Base-by-base conservation (phyloP, 1,140 invertebrate genomes). In the Neelides sp. region DNA sequence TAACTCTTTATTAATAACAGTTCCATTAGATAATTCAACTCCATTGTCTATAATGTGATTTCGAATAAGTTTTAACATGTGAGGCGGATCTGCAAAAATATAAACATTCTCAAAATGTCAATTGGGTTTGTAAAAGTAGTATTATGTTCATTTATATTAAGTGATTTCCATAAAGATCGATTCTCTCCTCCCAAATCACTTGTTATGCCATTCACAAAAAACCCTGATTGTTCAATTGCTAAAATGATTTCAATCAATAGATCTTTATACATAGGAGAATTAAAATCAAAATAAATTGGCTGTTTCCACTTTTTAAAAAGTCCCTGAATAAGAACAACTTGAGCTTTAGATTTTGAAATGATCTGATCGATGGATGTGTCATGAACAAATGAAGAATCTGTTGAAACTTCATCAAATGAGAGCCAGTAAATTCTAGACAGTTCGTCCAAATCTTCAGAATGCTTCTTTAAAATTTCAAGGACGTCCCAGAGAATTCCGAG, bases 11-110 rank as follows among this genome's bases (percentile, higher is more conserved):
- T 35, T 13, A 47, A 8, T 4, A 35, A 19, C 13, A 23, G 12
- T 47, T 17, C 45, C 36, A n/a, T 19, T 19, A 13, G 5, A 5
- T 22, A 12, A 17, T 40, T 13, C 5, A 7, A 39, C 5, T 23
- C 53, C 48, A 23, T 55, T 15, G 40, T 62, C 58, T 10, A 63
- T 10, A 17, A 55, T 45, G 50, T 60, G 44, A 32, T 62, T 62
- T 26, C 55, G 22, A 7, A 57, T 12, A 13, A 61, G 30, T 52
- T 62, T 63, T 0, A 58, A 4, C 20, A 60, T 26, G 47, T 63
- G 58, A 3, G 59, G 60, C 32, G 41, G 46, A 39, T 62, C 58
- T 34, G 57, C 41, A 22, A 43, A 24, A 24, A 35, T 30, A 15
- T 10, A 13, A 36, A 35, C 13, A 4, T 28, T 7, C n/a, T 36